Evolutionary conservation across 2,888 invertebrate genomes (phyloP).

Genomic region (Agrochola lychnidis): DNA sequence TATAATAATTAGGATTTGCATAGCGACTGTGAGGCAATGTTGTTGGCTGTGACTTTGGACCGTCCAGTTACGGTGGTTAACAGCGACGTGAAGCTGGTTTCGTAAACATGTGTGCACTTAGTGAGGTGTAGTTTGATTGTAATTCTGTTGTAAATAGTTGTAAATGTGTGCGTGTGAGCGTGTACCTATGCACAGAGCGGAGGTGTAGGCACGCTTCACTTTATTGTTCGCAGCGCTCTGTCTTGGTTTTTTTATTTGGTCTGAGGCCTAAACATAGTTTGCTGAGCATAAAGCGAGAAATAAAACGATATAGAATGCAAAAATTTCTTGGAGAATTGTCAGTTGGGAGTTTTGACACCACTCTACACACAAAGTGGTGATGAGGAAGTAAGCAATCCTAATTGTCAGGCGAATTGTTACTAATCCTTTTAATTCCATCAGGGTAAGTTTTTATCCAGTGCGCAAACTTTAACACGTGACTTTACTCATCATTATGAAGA

Average conservation of each 20-base stretch:
- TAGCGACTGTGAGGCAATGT: slow-evolving; percentile 40
- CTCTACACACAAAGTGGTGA: neutral
- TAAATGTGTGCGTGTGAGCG: no score
- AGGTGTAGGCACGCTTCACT: no score
- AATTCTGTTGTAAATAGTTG: no score
- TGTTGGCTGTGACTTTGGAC: slow-evolving; percentile 21
- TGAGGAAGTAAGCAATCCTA: neutral
- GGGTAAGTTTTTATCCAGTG: no score
- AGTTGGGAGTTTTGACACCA: neutral
- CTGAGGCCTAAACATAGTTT: neutral
- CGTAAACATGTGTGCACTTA: no score
- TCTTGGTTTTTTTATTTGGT: no score
- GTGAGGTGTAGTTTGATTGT: no score
- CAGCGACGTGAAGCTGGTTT: no score
- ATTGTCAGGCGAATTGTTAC: neutral
- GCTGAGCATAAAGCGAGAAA: neutral
- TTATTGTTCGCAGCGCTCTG: no score
- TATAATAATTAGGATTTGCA: slow-evolving; percentile 44
- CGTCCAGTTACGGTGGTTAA: neutral
- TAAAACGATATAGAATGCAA: neutral
- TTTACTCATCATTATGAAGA: no score
- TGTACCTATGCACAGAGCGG: no score
- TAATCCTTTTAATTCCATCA: neutral
- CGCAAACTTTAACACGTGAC: no score
- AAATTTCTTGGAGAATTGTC: neutral